Percentiles rank a stretch among this genome's conserved stretches.
Conservation (phyloP, 1,140 invertebrate genomes). For the Zaprionus gabonicus region DNA sequence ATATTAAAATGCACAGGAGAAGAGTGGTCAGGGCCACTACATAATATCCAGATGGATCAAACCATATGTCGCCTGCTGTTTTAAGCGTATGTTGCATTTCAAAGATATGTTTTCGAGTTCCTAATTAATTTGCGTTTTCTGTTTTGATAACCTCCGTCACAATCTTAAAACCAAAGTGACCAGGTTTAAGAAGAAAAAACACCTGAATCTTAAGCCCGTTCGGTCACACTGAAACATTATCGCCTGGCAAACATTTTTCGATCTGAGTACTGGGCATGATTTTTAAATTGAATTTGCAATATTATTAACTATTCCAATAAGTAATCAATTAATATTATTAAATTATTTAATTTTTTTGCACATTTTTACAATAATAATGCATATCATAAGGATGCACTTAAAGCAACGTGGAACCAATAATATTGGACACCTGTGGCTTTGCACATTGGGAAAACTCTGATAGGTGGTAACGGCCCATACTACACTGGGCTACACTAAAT, state of each 20-base stretch:
- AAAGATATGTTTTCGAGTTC: constrained; percentile 6
- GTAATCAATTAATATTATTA: too few species aligned
- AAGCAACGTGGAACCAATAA: not conserved
- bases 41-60: constrained; percentile 65
- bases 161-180: constrained; percentile 5
- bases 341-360: not conserved
- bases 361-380: not conserved
- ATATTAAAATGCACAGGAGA: constrained; percentile 66
- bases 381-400: not conserved
- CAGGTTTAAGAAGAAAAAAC: not conserved
- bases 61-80: constrained; percentile 42
- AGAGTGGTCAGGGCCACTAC: constrained; percentile 65
- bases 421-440: not conserved
- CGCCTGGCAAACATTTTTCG: not conserved
- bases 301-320: too few species aligned
- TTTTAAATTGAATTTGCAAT: not conserved
- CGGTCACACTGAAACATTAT: not conserved
- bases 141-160: constrained; percentile 28
- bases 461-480: not conserved
- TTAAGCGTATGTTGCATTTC: constrained; percentile 38
- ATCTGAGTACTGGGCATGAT: not conserved
- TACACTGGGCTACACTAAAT: not conserved
- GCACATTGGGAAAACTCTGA: not conserved
- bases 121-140: constrained; percentile 28
- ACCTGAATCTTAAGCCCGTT: not conserved